Evolutionary conservation across 2,888 invertebrate species (phyloP), one percentile per base, ranked within the genome.

Genomic region (Dusona sp.): DNA sequence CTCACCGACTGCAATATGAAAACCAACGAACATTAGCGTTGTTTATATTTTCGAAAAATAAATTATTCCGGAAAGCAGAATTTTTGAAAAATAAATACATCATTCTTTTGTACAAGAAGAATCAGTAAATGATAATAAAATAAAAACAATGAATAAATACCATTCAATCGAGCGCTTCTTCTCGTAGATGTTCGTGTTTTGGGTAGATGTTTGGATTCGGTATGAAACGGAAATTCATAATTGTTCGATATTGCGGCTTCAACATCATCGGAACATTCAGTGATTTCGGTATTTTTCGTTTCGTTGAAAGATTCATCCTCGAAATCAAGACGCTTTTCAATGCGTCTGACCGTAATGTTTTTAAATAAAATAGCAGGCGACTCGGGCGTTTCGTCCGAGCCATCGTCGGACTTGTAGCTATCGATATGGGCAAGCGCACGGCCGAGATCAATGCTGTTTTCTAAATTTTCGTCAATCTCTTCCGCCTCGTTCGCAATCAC

Each of bases 101-200:
- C 16, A 13, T 16, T 29, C 3, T 16, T 45, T 45, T 45, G n/a
- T n/a, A 29, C 33, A 19, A 61, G 42, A 54, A 73, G 19, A 45
- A 68, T 42, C 25, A 33, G 8, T 11, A 33, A 9, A 68, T 82
- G 11, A 13, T 70, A 42, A 25, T 84, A 78, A 54, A 81, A 79
- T n/a, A 82, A 51, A 16, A 25, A 70, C 33, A 67, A 65, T 29
- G 25, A 29, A 70, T 6, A 13, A 73, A 80, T 87, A 89, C 90
- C 88, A 81, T 84, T 81, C 78, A 91, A 90, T 68, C 87, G 88
- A 8, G 89, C 88, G 61, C 90, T 90, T 80, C 87, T 90, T 38
- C 90, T 88, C n/a, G n/a, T n/a, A n/a, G n/a, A n/a, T n/a, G n/a
- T n/a, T n/a, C n/a, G n/a, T n/a, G n/a, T n/a, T n/a, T n/a, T n/a